Percentiles rank a stretch among this genome's conserved stretches.
Conservation (phyloP, 2,113 vertebrate species). For the Nothocercus nigrocapillus region DNA sequence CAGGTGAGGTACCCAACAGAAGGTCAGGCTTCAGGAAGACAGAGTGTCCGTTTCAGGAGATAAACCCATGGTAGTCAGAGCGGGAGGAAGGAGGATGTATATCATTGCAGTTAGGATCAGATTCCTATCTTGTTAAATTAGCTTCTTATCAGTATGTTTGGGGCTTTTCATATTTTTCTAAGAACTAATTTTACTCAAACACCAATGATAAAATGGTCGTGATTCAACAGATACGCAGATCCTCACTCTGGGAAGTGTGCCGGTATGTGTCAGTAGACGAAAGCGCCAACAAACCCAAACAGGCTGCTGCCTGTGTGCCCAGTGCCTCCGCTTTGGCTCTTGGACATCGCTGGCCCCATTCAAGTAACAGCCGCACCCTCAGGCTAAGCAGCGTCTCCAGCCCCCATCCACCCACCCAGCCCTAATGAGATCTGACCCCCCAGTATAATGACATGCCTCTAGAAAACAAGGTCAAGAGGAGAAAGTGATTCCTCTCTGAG, state of each 20-base stretch:
- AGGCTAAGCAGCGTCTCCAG: neutral
- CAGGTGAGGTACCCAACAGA: neutral
- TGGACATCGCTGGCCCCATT: neutral
- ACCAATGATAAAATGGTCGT: neutral
- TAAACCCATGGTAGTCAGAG: neutral
- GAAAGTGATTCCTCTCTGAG: neutral
- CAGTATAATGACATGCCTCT: neutral
- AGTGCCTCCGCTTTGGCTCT: neutral
- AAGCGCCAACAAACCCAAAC: neutral
- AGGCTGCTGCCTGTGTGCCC: neutral
- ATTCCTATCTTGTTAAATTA: neutral
- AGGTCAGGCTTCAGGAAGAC: neutral
- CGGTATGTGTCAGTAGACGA: neutral
- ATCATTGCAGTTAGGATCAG: fast-evolving
- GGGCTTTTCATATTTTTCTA: neutral
- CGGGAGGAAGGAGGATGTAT: neutral
- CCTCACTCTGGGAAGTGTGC: neutral
- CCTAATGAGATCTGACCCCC: neutral
- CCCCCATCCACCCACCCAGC: neutral
- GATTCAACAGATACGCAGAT: neutral
- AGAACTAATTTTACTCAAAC: neutral
- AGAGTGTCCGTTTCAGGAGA: fast-evolving
- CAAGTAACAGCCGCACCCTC: neutral
- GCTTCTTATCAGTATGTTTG: neutral
- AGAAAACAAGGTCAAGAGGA: neutral